Evolutionary conservation across 2,888 invertebrate genomes (phyloP).

Genomic region (Zonitis immaculata): DNA sequence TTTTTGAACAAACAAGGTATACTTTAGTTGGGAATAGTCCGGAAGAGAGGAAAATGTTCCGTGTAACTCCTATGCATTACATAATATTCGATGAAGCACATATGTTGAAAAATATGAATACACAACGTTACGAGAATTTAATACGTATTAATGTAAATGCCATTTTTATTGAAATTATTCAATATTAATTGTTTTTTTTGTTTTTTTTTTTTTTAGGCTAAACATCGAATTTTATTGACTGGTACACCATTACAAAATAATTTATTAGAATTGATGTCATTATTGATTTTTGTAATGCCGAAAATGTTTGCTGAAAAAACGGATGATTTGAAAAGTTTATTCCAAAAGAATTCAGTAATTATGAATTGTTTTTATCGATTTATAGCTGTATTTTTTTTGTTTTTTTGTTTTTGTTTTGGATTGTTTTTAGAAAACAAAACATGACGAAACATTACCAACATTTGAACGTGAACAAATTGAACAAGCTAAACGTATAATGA

Average conservation of each 20-base stretch:
- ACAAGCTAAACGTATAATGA: slow-evolving; percentile 93
- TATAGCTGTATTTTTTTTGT: slow-evolving; percentile 24
- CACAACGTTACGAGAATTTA: slow-evolving; percentile 82
- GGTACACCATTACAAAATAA: slow-evolving; percentile 98
- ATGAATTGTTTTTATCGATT: slow-evolving; percentile 19
- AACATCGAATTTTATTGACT: slow-evolving; percentile 81
- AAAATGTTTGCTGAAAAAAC: slow-evolving; percentile 86
- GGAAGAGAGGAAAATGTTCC: slow-evolving; percentile 87
- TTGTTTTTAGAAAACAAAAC: slow-evolving; percentile 52
- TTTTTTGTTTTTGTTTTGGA: too few relatives aligned
- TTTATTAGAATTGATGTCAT: slow-evolving; percentile 89
- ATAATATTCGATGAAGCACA: slow-evolving; percentile 97
- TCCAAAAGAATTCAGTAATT: slow-evolving; percentile 68
- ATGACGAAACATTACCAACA: slow-evolving; percentile 61
- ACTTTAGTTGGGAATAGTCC: slow-evolving; percentile 79
- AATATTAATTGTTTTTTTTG: too few relatives aligned
- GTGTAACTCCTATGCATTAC: slow-evolving; percentile 84
- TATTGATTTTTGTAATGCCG: slow-evolving; percentile 95
- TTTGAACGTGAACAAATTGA: slow-evolving; percentile 88
- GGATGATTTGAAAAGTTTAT: slow-evolving; percentile 81
- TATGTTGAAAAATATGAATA: slow-evolving; percentile 97
- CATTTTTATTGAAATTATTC: slow-evolving; percentile 6
- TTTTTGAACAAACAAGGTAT: too few relatives aligned
- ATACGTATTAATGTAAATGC: slow-evolving; percentile 64
- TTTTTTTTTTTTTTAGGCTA: slow-evolving; percentile 56